Base-by-base conservation (phyloP, 2,797 vertebrate species). In the Thalassophryne amazonica region DNA sequence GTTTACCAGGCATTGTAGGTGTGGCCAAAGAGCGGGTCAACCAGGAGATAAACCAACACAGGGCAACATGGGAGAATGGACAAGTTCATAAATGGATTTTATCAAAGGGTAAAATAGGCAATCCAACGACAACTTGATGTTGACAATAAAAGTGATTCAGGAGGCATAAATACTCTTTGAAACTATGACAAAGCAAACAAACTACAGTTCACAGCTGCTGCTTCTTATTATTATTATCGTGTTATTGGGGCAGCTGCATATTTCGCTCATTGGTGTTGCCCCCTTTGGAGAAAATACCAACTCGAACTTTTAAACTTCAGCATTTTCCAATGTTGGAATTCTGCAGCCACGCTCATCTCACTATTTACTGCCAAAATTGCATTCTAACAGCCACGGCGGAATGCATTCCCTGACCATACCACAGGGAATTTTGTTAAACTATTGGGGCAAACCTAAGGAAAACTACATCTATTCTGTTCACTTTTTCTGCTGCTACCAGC, bases 1-100 rank as follows among this genome's bases (percentile, higher is more conserved):
- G 64, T 72, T 76, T 69, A 78, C 69, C 74, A 53, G 62, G 32
- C 51, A 70, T 46, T 55, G 69, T 25, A 76, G 67, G 65, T 76
- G 68, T 65, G 62, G 51, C 69, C 45, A 49, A 23, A 49, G 17
- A 10, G 22, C 28, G 7, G 6, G 19, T 7, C 35, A 55, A 21
- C 22, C 22, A 37, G 19, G 17, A 60, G 42, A 62, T 56, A 61
- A 69, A 67, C 49, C 39, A 41, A 15, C 32, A 30, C 23, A 31
- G 32, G 10, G 22, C 39, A 51, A 33, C 37, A 16, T 21, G 45
- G 28, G 48, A 43, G 30, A 29, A 14, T 6, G 19, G 30, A 27
- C 29, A 48, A 40, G 6, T 63, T 59, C 42, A n/a, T n/a, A n/a
- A n/a, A n/a, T n/a, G n/a, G n/a, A n/a, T n/a, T n/a, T n/a, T n/a